Base-by-base conservation (phyloP, 2,113 vertebrate genomes). In the Actenoides lindsayi region DNA sequence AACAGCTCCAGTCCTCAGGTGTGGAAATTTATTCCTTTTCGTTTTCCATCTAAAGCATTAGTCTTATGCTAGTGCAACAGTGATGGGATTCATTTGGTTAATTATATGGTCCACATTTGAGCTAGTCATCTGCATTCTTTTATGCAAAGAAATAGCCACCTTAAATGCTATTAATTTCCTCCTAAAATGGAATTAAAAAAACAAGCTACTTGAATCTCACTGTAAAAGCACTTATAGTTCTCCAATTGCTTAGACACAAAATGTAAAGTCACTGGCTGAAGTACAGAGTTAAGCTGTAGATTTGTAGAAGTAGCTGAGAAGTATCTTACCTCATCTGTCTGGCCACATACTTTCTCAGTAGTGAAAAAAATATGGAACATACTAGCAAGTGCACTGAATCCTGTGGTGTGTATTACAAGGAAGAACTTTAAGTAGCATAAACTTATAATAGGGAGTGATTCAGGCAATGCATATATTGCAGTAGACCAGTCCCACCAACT, bases 221-320 rank as follows among this genome's bases (percentile, higher is more conserved):
- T 94, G 84, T 85, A 27, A 93, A 96, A 93, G 13, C 54, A 57
- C 84, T 96, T 94, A 65, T 0, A 63, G 53, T 83, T 94, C 62
- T 94, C 62, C 44, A 33, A 21, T 35, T 68, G 70, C 79, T 35
- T 60, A 56, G 44, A 48, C 27, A 56, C 28, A 85, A 78, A 94
- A 53, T 10, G 35, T 73, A 13, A 33, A 90, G 20, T 24, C 35
- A 44, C 27, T 88, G 81, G 39, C 44, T 89, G 78, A 82, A 71
- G 12, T 59, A 60, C 48, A 33, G 44, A 50, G n/a, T 54, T 84
- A 76, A 91, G 91, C 6, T 64, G 33, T 85, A 79, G 70, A 33
- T 64, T 33, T 53, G 15, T 42, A 28, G 67, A 89, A 88, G 94
- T 94, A 93, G 92, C 41, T 76, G 63, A 96, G 90, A 86, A 95